Evolutionary conservation across 1,140 invertebrate genomes (phyloP).

Genomic region (Cyphomyrmex costatus): DNA sequence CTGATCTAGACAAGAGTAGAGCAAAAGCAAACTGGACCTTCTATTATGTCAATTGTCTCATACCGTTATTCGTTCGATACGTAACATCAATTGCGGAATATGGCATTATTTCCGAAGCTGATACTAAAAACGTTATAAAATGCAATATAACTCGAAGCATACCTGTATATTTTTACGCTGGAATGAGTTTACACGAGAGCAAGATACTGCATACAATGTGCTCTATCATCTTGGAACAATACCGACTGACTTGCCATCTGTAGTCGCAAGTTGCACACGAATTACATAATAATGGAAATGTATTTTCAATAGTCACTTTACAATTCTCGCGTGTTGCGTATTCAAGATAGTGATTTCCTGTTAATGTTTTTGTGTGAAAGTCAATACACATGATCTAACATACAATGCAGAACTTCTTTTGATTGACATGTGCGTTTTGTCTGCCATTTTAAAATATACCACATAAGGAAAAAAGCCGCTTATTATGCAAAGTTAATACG

Average conservation of each 20-base stretch:
- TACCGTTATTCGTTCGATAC: constrained; percentile 52
- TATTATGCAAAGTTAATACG: background rate
- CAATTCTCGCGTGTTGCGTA: background rate
- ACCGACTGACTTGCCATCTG: constrained; percentile 46
- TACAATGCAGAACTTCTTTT: background rate
- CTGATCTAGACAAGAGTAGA: constrained; percentile 64
- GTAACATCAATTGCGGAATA: constrained; percentile 33
- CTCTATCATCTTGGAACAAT: constrained; percentile 59
- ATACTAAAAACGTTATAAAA: constrained; percentile 15
- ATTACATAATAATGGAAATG: constrained; percentile 53
- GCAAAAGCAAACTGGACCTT: constrained; percentile 52
- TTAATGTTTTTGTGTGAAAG: background rate
- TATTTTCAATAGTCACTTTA: constrained; percentile 35
- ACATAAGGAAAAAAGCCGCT: background rate
- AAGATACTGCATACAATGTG: constrained; percentile 38
- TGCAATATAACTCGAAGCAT: constrained; percentile 7
- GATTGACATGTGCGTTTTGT: background rate
- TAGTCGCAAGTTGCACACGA: constrained; percentile 37
- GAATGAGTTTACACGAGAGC: constrained; percentile 42
- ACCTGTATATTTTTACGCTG: constrained; percentile 13
- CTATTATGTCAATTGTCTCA: constrained; percentile 57
- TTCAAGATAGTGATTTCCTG: constrained; percentile 17
- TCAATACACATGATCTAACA: background rate
- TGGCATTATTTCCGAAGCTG: constrained; percentile 37
- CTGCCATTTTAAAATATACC: background rate